Percentiles rank a stretch among this genome's conserved stretches.
Evolutionary conservation across 1,140 invertebrate genomes (phyloP).

Genomic region (Heliconius nattereri): DNA sequence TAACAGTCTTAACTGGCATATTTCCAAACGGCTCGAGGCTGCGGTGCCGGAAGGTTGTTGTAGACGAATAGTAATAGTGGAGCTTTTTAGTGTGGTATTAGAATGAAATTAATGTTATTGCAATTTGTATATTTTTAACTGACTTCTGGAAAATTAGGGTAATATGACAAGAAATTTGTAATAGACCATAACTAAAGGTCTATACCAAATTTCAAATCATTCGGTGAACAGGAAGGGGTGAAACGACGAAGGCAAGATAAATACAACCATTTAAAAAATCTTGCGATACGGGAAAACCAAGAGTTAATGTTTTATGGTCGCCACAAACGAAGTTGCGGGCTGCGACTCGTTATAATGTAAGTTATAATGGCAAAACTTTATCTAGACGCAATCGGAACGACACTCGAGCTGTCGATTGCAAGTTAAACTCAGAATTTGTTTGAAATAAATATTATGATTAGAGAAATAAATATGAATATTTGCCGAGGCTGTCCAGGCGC

Average conservation of each 20-base stretch:
- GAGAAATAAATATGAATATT: no score
- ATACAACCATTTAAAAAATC: no score
- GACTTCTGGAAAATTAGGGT: no score
- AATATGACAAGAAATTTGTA: no score
- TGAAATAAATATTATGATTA: background rate
- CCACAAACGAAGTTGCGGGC: no score
- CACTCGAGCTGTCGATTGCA: constrained; percentile 2
- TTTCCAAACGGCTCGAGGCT: background rate
- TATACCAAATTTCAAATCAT: no score
- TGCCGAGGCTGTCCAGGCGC: no score
- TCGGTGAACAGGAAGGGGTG: no score
- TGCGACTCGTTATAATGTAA: background rate
- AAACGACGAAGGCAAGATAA: no score
- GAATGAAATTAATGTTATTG: background rate
- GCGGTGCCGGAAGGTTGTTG: background rate
- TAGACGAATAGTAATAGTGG: background rate
- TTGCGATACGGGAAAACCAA: no score
- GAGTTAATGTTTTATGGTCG: no score
- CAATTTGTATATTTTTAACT: background rate
- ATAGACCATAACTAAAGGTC: no score
- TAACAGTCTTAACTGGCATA: background rate
- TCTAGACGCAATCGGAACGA: background rate
- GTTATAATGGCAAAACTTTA: background rate
- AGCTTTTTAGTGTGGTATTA: background rate
- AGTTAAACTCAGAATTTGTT: background rate